phyloP scores from a whole-genome alignment of 2,888 invertebrate genomes.

The Dynastes tityus region DNA sequence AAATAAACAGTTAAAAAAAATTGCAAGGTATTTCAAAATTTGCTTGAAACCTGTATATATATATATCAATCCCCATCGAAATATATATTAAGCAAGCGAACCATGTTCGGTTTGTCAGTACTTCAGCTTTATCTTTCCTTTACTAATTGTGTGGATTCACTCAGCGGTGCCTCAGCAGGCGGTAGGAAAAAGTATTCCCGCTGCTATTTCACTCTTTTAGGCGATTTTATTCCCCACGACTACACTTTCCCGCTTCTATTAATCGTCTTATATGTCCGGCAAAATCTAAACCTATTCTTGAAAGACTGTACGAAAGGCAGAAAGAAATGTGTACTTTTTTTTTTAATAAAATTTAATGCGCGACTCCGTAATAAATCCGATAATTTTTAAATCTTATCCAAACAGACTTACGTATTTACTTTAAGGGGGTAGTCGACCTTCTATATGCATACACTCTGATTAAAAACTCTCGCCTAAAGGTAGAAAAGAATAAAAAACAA shows the following conservation, averaged over 20 bases:
- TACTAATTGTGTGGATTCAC: slow-evolving; percentile 47
- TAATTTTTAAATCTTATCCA: slow-evolving; percentile 64
- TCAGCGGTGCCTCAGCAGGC: slow-evolving; percentile 46
- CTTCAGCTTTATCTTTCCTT: neutral
- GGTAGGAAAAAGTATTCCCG: slow-evolving; percentile 45
- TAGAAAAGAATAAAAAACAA: neutral
- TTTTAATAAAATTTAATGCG: slow-evolving; percentile 30
- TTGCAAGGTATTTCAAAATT: too few relatives aligned
- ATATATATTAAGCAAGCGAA: too few relatives aligned
- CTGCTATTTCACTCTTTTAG: slow-evolving; percentile 43
- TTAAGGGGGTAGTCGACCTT: slow-evolving; percentile 30
- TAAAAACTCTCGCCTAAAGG: slow-evolving; percentile 36
- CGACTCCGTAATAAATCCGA: slow-evolving; percentile 52
- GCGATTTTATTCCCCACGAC: slow-evolving; percentile 31
- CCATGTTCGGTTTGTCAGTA: neutral
- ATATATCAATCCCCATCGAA: too few relatives aligned
- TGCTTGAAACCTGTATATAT: too few relatives aligned
- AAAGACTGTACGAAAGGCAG: neutral
- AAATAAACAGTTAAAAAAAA: too few relatives aligned
- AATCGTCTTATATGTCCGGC: neutral
- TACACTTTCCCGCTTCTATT: neutral
- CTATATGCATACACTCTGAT: slow-evolving; percentile 16
- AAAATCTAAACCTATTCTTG: neutral
- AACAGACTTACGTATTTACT: slow-evolving; percentile 57
- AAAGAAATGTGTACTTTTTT: neutral